Evolutionary conservation across 2,888 invertebrate species (phyloP), one percentile per base, ranked within the genome.

Genomic region (Gibbula magus): DNA sequence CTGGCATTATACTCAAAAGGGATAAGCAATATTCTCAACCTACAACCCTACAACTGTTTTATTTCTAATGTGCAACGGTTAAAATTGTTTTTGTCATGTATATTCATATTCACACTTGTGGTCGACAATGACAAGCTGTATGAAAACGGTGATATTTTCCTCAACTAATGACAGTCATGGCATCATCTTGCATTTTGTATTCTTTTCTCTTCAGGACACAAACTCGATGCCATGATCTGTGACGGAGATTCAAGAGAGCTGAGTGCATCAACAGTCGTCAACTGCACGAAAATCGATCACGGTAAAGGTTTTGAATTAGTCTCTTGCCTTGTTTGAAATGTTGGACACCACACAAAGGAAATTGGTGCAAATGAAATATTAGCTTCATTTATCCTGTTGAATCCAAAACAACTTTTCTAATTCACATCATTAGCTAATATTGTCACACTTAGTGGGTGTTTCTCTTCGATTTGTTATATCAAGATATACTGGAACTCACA

Each of bases 201-300:
- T 0, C n/a, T 77, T 1, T 78, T 22, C 61, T 25, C 75, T 80
- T 18, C 56, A 86, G 85, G 85, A 8, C 80, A 83, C 45, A 86
- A 86, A 66, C 29, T 86, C n/a, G 81, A 81, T 22, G 85, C 82
- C 10, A 78, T 84, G 10, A 77, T 86, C 0, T 86, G 85, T 80
- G 85, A 86, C 77, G 85, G 84, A 3, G 82, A 83, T 70, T 86
- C 85, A 2, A 80, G 81, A 52, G 85, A 86, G 67, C 20, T 79
- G 20, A 81, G 79, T 29, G 83, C 85, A 10, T 86, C 85, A 0
- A 86, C 85, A 20, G 85, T 86, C 2, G 85, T 86, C 35, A 86
- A 81, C 80, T 86, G 85, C 54, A 35, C 81, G 22, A 84, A 84
- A 22, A 84, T 86, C n/a, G 83, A 83, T 32, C 53, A 86, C 80